A percentile compares a stretch with the other conserved stretches of the same genome.
Evolutionary conservation across 1,140 invertebrate species (phyloP).

Genomic region (Zelostemma sp.): DNA sequence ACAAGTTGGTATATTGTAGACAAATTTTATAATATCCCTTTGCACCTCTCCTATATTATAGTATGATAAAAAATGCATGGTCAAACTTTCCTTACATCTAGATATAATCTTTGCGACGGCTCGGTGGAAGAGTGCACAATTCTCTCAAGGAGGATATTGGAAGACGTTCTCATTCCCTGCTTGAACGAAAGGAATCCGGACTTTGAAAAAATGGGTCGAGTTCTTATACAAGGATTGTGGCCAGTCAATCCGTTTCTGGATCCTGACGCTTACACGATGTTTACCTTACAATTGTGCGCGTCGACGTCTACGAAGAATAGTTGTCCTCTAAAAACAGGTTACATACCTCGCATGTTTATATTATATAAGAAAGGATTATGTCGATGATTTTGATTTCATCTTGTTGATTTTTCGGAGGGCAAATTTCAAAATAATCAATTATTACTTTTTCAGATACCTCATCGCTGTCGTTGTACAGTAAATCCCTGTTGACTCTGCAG

Average conservation of each 20-base stretch:
- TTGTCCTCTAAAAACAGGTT: too few species aligned
- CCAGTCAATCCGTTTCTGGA: slow-evolving; percentile 64
- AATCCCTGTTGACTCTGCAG: slow-evolving; percentile 65
- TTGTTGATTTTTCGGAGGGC: too few species aligned
- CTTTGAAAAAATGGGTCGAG: slow-evolving; percentile 58
- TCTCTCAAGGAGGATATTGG: slow-evolving; percentile 60
- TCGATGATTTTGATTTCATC: too few species aligned
- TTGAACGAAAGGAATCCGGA: slow-evolving; percentile 42
- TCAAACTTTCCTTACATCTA: slow-evolving; percentile 57
- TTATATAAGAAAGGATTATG: too few species aligned
- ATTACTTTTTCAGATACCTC: slow-evolving; percentile 53
- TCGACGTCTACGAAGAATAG: too few species aligned
- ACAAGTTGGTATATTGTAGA: slow-evolving; percentile 72
- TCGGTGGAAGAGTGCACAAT: slow-evolving; percentile 58
- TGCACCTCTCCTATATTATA: too few species aligned
- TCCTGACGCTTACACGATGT: slow-evolving; percentile 60
- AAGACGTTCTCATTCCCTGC: slow-evolving; percentile 61
- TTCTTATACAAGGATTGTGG: slow-evolving; percentile 64
- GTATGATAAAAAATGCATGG: too few species aligned
- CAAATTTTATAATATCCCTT: neutral
- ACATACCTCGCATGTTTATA: too few species aligned
- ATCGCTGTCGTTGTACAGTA: slow-evolving; percentile 54
- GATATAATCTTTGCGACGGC: slow-evolving; percentile 71
- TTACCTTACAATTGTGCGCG: slow-evolving; percentile 62
- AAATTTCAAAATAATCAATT: too few species aligned